phyloP scores from a whole-genome alignment of 2,797 vertebrate genomes.

The Sciurus carolinensis region DNA sequence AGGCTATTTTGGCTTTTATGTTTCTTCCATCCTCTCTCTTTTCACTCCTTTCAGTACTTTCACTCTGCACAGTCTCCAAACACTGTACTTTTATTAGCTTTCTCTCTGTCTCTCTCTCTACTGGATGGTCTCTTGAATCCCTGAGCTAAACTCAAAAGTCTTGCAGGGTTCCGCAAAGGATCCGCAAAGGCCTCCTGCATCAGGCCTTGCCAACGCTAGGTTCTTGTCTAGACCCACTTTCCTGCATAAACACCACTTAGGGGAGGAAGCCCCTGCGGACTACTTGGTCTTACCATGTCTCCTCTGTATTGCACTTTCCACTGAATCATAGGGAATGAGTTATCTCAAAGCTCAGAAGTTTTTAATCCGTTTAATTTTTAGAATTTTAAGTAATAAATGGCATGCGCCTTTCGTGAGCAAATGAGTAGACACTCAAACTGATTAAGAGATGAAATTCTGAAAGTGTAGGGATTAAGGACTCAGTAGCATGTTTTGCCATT shows the following conservation, averaged over 20 bases:
- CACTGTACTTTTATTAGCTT: not conserved
- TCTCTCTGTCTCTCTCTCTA: not conserved
- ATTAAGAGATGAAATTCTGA: not conserved
- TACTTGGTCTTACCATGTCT: not conserved
- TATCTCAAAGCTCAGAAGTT: constrained; percentile 7
- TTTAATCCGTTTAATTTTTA: not conserved
- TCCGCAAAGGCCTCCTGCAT: not conserved
- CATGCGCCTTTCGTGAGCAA: not conserved
- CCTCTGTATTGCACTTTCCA: not conserved
- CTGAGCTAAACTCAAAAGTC: not conserved
- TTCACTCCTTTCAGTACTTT: not conserved
- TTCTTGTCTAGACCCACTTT: fast-evolving
- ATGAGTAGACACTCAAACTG: constrained; percentile 33
- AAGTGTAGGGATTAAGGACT: not conserved
- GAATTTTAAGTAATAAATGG: not conserved
- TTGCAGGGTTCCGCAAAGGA: not conserved
- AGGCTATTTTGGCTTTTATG: not conserved
- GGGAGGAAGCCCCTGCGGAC: not conserved
- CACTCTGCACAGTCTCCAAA: not conserved
- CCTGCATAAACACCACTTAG: not conserved
- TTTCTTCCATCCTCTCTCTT: too few relatives aligned
- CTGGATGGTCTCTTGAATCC: not conserved
- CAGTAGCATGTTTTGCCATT: not conserved
- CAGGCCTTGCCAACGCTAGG: too few relatives aligned
- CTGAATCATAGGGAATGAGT: not conserved